phyloP scores from a whole-genome alignment of 2,888 invertebrate genomes.

The Priocnemis perturbator region DNA sequence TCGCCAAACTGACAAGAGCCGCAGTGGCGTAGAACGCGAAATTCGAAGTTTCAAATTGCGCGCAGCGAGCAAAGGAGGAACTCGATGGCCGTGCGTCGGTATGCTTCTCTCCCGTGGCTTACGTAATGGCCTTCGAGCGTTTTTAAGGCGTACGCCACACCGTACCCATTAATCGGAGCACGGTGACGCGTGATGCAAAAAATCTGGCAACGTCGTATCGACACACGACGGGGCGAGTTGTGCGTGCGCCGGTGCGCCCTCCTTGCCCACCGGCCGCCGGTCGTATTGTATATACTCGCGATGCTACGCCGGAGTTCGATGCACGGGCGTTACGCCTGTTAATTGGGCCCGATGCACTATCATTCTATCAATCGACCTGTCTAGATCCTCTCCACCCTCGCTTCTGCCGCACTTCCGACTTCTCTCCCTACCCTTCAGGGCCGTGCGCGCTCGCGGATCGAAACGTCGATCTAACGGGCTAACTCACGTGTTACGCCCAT shows the following conservation, averaged over 20 bases:
- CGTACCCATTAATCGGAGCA: conserved; percentile 47
- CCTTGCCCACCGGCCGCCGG: conserved; percentile 2
- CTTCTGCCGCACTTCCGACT: conserved; percentile 26
- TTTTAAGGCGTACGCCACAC: conserved; percentile 49
- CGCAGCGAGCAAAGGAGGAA: too few relatives aligned
- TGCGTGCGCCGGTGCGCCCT: conserved; percentile 7
- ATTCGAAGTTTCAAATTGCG: too few relatives aligned
- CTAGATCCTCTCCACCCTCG: conserved; percentile 2
- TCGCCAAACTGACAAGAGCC: too few relatives aligned
- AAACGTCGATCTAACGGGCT: too few relatives aligned
- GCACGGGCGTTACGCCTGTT: conserved; percentile 40
- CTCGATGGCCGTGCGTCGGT: too few relatives aligned
- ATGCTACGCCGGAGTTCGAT: conserved; percentile 32
- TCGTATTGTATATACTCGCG: conserved; percentile 35
- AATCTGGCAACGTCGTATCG: conserved; percentile 46
- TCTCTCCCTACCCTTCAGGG: conserved; percentile 27
- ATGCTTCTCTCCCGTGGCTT: conserved; percentile 23
- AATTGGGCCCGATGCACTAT: conserved; percentile 41
- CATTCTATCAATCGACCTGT: conserved; percentile 27
- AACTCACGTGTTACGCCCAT: too few relatives aligned
- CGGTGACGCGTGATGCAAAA: conserved; percentile 40
- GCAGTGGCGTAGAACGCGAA: too few relatives aligned
- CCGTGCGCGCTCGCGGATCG: conserved; percentile 17
- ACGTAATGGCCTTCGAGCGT: conserved; percentile 42
- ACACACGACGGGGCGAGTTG: conserved; percentile 15